Evolutionary conservation across 1,140 invertebrate species (phyloP), one percentile per base, ranked within the genome.

Genomic region (Drosophila lowei): DNA sequence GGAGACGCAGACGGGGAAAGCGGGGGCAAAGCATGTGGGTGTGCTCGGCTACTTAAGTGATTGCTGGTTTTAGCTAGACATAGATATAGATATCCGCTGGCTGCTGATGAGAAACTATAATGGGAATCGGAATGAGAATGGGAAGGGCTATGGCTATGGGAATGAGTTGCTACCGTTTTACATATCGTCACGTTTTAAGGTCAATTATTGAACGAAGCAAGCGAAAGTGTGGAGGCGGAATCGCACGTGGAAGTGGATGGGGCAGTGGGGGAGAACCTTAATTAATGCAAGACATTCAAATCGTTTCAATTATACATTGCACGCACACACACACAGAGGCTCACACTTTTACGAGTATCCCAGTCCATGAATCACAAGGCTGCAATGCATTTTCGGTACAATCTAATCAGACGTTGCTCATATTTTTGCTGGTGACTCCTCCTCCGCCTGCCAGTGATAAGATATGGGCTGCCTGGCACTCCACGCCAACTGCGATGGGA

Each of bases 1-100:
- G 34, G 23, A 53, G 18, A 11, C 43, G 63, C 23, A 25, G 65
- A 43, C 46, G 34, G 23, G 9, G 25, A 11, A 9, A 9, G 11
- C 30, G 25, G 1, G 7, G 23, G 23, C 7, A 34, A 28, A 38
- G n/a, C 18, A 53, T 54, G 81, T 88, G 81, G 77, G 81, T 81
- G 83, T 78, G 79, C 75, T 63, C 15, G 34, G 38, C 72, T 81
- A 78, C 77, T 81, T 78, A 78, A 85, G 68, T 76, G 83, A 86
- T 86, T 86, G 77, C 76, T 78, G 70, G 66, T 65, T 63, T 64
- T 43, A 43, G 68, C 50, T 44, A 54, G 49, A 38, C 18, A 38
- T 30, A 15, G n/a, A 61, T 56, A 63, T 65, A 80, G 46, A 75
- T 75, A 71, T 67, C 58, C 63, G 66, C 58, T 66, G 64, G 66